Base-by-base conservation (phyloP, 2,888 invertebrate genomes). In the Synanthedon tipuliformis region DNA sequence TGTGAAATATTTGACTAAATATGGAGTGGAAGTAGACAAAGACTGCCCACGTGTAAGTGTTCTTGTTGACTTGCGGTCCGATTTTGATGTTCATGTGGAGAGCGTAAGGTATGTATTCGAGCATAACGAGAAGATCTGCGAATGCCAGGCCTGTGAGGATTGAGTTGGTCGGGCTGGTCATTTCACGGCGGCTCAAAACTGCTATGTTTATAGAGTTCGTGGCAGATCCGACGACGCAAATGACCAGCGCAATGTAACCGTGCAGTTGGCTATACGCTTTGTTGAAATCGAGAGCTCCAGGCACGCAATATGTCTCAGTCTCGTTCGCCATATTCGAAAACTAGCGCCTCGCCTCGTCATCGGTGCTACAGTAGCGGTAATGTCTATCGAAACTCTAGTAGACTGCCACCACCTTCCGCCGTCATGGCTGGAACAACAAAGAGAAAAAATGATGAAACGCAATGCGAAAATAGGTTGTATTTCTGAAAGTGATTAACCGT, bases 151-250 rank as follows among this genome's bases (percentile, higher is more conserved):
- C 95, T 0, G 96, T 96, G 48, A 98, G 90, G 55, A 98, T 96
- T 52, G 94, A 92, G 82, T 98, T 98, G 34, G 96, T 97, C 3
- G 97, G 93, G 55, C 95, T 95, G 58, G 90, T 88, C 96, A 98
- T 97, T 77, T 97, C 95, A 40, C 93, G 92, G 12, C 95, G 91
- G 8, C 96, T 94, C 52, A 98, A 89, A 11, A 98, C 96, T 48
- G 94, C 92, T 58, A 98, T 94, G 81, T 97, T 98, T 66, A 97
- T 89, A n/a, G 94, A 90, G 77, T 97, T 98, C 55, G 96, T 95
- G 48, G 96, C 90, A 48, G 95, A 94, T 51, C 97, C 97, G 70
- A 97, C 93, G 53, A 95, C 87, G 80, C 97, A 97, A 58, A 98
- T 95, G 52, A 94, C 87, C 45, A 97, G 86, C 56, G 95, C 95